phyloP scores from a whole-genome alignment of 1,140 invertebrate species.

The Brachionus plicatilis region DNA sequence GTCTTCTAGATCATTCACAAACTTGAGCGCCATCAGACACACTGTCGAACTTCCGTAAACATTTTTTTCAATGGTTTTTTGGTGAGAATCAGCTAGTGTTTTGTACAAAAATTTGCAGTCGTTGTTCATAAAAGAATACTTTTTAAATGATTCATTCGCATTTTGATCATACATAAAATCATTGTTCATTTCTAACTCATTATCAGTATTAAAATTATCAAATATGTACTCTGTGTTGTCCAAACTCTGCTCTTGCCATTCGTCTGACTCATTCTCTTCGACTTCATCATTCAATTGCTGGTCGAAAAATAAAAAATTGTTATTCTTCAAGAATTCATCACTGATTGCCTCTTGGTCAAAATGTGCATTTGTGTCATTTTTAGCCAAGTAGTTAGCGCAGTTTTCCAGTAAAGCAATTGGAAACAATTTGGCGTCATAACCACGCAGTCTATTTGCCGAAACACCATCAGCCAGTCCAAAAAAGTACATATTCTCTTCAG shows the following conservation, averaged over 20 bases:
- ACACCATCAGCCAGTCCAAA: constrained; percentile 37
- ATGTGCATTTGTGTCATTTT: background rate
- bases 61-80: background rate
- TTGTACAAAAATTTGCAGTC: constrained; percentile 32
- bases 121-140: background rate
- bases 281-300: background rate
- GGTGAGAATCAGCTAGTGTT: background rate
- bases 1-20: background rate
- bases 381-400: background rate
- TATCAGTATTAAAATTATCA: background rate
- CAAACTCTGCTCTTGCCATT: background rate
- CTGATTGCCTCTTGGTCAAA: background rate
- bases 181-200: background rate
- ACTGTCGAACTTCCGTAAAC: constrained; percentile 37
- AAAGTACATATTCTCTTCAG: constrained; percentile 3
- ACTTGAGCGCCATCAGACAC: constrained; percentile 21
- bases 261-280: background rate
- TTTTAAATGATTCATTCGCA: background rate
- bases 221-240: background rate
- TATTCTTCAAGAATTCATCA: constrained; percentile 10
- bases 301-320: background rate
- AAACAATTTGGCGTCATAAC: constrained; percentile 37
- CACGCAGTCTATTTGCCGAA: background rate
- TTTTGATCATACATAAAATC: background rate
- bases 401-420: background rate